Conservation (phyloP, 1,140 invertebrate genomes). For the Cephus cinctus region DNA sequence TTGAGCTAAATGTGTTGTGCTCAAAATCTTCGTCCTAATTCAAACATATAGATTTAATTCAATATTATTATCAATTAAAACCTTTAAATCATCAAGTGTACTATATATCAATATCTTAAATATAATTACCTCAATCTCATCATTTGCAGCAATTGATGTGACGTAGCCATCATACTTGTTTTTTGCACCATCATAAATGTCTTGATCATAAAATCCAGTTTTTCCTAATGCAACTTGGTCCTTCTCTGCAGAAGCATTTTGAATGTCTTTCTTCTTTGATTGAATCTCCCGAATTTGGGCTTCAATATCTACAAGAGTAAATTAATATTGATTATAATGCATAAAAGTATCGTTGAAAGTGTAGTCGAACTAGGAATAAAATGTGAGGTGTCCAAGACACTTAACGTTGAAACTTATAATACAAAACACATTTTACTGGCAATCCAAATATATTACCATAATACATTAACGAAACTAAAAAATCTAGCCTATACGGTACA, state of each 20-base stretch:
- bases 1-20: slow-evolving; percentile 64
- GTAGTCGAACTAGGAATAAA: background rate
- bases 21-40: slow-evolving; percentile 83
- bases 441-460: slow-evolving; percentile 5
- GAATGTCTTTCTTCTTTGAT: slow-evolving; percentile 78
- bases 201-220: slow-evolving; percentile 86
- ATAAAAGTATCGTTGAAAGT: background rate
- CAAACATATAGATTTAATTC: slow-evolving; percentile 1
- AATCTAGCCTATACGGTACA: slow-evolving; percentile 21
- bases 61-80: background rate
- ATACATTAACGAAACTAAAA: slow-evolving; percentile 8
- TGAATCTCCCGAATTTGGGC: slow-evolving; percentile 90
- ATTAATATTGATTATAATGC: slow-evolving; percentile 18
- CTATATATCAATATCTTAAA: background rate
- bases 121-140: slow-evolving; percentile 75
- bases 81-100: background rate
- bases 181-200: slow-evolving; percentile 85
- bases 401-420: background rate
- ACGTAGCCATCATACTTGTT: slow-evolving; percentile 92
- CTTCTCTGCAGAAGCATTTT: slow-evolving; percentile 62
- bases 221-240: slow-evolving; percentile 84
- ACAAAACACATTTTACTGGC: slow-evolving; percentile 13
- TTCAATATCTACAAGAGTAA: slow-evolving; percentile 78
- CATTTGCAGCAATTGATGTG: slow-evolving; percentile 93
- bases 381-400: background rate